Evolutionary conservation across 2,888 invertebrate species (phyloP).

Genomic region (Cerastoderma edule): DNA sequence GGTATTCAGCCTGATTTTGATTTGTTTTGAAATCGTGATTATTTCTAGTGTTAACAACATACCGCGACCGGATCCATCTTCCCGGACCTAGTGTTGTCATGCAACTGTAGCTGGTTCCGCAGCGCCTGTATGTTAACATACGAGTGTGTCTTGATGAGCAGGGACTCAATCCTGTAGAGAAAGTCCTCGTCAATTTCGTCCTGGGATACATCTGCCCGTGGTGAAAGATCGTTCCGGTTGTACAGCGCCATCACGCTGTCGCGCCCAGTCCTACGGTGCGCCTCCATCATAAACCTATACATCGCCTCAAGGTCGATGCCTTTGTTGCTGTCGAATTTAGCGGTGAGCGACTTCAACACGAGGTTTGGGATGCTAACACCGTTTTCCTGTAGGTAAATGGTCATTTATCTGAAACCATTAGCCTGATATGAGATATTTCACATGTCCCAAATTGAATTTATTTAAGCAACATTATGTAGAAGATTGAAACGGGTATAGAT

Average conservation of each 20-base stretch:
- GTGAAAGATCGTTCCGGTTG: constrained; percentile 68
- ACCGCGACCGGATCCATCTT: constrained; percentile 15
- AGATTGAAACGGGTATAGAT: no score
- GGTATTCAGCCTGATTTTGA: background rate
- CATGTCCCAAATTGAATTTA: no score
- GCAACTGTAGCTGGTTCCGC: constrained; percentile 65
- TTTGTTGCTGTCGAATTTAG: constrained; percentile 71
- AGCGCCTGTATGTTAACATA: constrained; percentile 75
- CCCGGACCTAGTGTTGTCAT: constrained; percentile 52
- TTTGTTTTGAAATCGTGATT: background rate
- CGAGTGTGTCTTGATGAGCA: constrained; percentile 69
- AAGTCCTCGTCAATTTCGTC: constrained; percentile 80
- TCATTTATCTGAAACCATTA: no score
- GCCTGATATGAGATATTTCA: no score
- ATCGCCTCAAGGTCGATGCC: constrained; percentile 79
- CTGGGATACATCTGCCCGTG: constrained; percentile 61
- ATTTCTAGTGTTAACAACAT: no score
- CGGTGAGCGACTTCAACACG: constrained; percentile 71
- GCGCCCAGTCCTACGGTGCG: constrained; percentile 79
- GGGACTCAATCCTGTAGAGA: constrained; percentile 74
- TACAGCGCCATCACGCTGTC: constrained; percentile 80
- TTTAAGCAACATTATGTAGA: no score
- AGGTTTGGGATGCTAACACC: constrained; percentile 72
- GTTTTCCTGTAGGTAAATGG: constrained; percentile 72
- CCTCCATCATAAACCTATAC: constrained; percentile 72